A percentile compares a stretch with the other conserved stretches of the same genome.
These are phyloP conservation scores for Lasioglossum morio DNA, from an alignment of 2,888 invertebrate genomes.

Conservation along the genomic window DNA sequence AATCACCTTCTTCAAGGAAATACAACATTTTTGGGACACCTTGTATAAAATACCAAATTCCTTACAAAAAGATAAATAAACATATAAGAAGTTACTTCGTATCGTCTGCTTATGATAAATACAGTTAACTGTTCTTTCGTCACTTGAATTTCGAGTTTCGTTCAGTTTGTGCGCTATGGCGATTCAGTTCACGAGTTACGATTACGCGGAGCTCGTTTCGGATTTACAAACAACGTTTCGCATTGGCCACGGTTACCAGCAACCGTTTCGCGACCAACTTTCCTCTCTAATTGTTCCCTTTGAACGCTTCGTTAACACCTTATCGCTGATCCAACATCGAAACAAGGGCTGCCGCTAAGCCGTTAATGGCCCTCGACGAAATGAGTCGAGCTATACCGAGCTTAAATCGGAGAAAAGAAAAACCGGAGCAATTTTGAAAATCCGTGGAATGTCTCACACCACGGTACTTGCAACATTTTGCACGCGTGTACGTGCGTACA, in stretches of 20 bases:
- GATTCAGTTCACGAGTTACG: constrained; percentile 20
- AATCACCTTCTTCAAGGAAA: too few relatives aligned
- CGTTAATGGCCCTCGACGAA: constrained; percentile 4
- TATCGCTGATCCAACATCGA: constrained; percentile 7
- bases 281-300: constrained; percentile 11
- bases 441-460: background rate
- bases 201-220: constrained; percentile 12
- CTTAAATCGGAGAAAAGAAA: background rate
- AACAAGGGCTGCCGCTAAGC: background rate
- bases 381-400: background rate
- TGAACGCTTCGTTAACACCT: background rate
- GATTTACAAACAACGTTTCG: background rate
- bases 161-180: background rate
- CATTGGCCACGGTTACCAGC: background rate
- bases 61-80: background rate
- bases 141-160: background rate
- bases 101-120: background rate
- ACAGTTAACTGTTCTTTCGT: background rate
- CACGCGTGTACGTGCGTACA: background rate
- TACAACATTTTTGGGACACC: too few relatives aligned
- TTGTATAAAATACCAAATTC: background rate
- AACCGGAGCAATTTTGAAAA: background rate
- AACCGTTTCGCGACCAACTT: background rate
- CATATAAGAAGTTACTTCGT: background rate
- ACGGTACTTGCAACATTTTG: background rate